Base-by-base conservation (phyloP, 1,140 invertebrate genomes). In the Drosophila sproati region DNA sequence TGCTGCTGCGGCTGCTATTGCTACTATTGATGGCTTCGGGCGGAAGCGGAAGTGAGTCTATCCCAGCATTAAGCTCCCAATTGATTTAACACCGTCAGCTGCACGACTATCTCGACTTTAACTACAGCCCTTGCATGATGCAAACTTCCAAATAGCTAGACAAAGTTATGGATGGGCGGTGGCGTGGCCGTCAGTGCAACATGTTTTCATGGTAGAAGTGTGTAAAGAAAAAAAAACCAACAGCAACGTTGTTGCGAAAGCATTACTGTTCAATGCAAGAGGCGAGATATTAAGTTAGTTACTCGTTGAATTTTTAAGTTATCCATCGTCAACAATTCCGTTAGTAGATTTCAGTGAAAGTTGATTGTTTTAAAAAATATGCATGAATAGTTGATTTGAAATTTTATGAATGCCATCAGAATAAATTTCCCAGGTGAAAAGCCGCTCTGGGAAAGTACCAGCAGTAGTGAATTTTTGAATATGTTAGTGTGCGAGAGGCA, bases 61-160 rank as follows among this genome's bases (percentile, higher is more conserved):
- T 68, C 72, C 77, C 82, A 80, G 77, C 80, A 87, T 80, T 80
- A 83, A 87, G 83, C 83, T 87, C 83, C 83, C 83, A 88, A 87
- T 87, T 87, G 83, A 87, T 87, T 87, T 87, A 87, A 87, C 83
- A 88, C 83, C 83, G 61, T 61, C 61, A 69, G 71, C 61, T 56
- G 60, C 70, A 51, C 47, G 12, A 29, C 67, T 29, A 43, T 20
- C 43, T 45, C 66, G 28, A 37, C 61, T 56, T 35, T 47, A 50
- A 45, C 61, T 51, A 32, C 32, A 57, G 37, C 32, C 8, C 29
- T 29, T 34, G 37, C 28, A 39, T 56, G 66, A 62, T 72, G 74
- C 78, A 86, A 82, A 85, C 20, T 45, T 28, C 5, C 37, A 32
- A 20, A 10, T 28, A 48, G 48, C 41, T 20, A 50, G 48, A 20